Evolutionary conservation across 2,797 vertebrate genomes (phyloP).

Genomic region (Epinephelus awoara): DNA sequence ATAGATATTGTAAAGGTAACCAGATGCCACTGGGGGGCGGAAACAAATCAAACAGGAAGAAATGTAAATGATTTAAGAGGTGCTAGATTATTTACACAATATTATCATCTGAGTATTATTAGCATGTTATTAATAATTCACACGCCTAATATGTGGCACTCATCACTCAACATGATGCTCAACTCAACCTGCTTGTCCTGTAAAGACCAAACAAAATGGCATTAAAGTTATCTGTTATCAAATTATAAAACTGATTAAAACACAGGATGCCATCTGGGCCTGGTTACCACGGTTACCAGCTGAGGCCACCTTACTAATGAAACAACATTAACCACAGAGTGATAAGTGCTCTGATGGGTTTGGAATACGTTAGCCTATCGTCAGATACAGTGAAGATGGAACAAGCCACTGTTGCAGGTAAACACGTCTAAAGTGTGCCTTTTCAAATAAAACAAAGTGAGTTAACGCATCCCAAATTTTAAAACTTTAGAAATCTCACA

Average conservation of each 20-base stretch:
- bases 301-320: slow-evolving; percentile 30
- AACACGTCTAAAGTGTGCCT: not conserved
- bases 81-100: too few species aligned
- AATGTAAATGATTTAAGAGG: too few species aligned
- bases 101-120: too few species aligned
- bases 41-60: too few species aligned
- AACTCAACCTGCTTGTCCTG: not conserved
- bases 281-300: slow-evolving; percentile 43
- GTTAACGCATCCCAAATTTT: too few species aligned
- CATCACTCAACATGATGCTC: too few species aligned
- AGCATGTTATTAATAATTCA: too few species aligned
- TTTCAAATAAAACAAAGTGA: not conserved
- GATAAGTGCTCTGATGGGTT: too few species aligned
- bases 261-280: slow-evolving; percentile 47
- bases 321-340: slow-evolving; percentile 10
- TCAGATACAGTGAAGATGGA: not conserved
- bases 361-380: not conserved
- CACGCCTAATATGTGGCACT: too few species aligned
- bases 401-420: not conserved
- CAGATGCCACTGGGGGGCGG: too few species aligned
- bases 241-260: slow-evolving; percentile 21
- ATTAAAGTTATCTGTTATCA: slow-evolving; percentile 14
- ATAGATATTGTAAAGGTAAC: too few species aligned
- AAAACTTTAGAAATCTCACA: not conserved
- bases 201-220: slow-evolving; percentile 19